phyloP scores from a whole-genome alignment of 2,888 invertebrate genomes.

The Hylaea fasciaria region DNA sequence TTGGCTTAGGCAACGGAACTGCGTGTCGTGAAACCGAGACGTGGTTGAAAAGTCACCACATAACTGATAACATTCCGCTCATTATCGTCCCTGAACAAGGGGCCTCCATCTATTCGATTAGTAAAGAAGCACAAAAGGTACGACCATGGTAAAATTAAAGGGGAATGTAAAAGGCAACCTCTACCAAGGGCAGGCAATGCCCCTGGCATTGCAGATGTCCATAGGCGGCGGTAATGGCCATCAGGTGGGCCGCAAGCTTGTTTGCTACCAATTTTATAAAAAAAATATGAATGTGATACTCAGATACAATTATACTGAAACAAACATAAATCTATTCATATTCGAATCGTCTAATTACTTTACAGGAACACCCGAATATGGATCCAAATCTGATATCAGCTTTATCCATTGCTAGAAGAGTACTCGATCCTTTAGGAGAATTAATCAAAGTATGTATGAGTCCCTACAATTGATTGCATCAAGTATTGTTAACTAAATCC shows the following conservation, averaged over 20 bases:
- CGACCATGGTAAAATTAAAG: background rate
- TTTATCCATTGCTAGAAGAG: slow-evolving; percentile 93
- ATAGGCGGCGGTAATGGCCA: too few species aligned
- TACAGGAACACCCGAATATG: slow-evolving; percentile 91
- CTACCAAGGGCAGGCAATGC: too few species aligned
- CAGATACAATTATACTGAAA: too few species aligned
- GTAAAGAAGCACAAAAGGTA: slow-evolving; percentile 90
- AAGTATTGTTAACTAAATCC: too few species aligned
- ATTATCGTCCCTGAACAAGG: slow-evolving; percentile 96
- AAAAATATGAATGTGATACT: too few species aligned
- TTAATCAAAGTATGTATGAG: slow-evolving; percentile 88
- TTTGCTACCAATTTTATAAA: too few species aligned
- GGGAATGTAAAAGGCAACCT: too few species aligned
- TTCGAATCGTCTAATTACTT: slow-evolving; percentile 10
- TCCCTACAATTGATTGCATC: background rate
- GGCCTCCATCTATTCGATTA: slow-evolving; percentile 96
- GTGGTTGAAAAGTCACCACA: slow-evolving; percentile 85
- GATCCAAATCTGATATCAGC: slow-evolving; percentile 91
- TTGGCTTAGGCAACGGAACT: slow-evolving; percentile 96
- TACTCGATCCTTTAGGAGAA: slow-evolving; percentile 96
- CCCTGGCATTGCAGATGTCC: too few species aligned
- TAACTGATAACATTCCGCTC: slow-evolving; percentile 86
- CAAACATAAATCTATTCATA: too few species aligned
- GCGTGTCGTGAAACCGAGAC: slow-evolving; percentile 95
- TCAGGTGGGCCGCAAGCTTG: too few species aligned